Evolutionary conservation across 2,113 vertebrate genomes (phyloP).

Genomic region (Pterocles orientalis): DNA sequence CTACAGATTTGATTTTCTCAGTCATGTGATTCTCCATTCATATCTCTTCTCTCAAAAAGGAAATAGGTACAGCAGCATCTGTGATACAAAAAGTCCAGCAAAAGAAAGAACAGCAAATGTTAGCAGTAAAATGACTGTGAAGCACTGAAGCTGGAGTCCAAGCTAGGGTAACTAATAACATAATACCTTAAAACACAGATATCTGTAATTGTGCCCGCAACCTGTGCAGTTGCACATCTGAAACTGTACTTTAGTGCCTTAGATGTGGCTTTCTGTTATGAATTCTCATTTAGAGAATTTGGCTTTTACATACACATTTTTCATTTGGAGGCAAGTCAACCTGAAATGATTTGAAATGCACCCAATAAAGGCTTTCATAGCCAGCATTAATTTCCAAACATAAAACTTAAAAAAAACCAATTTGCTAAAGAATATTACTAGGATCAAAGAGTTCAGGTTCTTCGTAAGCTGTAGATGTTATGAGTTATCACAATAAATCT

Average conservation of each 20-base stretch:
- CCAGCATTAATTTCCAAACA: background rate
- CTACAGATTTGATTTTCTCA: conserved; percentile 35
- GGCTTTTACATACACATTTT: background rate
- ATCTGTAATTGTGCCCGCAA: background rate
- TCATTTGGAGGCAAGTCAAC: background rate
- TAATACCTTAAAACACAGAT: background rate
- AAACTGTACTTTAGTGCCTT: background rate
- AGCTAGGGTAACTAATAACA: background rate
- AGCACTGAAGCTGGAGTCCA: conserved; percentile 1
- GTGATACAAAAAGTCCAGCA: background rate
- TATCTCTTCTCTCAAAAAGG: background rate
- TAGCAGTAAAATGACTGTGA: background rate
- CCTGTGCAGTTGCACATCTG: background rate
- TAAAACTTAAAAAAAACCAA: background rate
- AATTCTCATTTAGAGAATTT: background rate
- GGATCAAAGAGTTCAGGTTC: background rate
- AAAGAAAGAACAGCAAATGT: background rate
- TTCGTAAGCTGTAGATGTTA: background rate
- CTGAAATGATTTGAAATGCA: background rate
- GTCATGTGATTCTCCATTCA: conserved; percentile 13
- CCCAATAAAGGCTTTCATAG: background rate
- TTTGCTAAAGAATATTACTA: background rate
- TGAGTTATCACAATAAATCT: background rate
- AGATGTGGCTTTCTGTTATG: background rate
- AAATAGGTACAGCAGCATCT: background rate